phyloP scores from a whole-genome alignment of 2,888 invertebrate species.

The Cybosia mesomella region DNA sequence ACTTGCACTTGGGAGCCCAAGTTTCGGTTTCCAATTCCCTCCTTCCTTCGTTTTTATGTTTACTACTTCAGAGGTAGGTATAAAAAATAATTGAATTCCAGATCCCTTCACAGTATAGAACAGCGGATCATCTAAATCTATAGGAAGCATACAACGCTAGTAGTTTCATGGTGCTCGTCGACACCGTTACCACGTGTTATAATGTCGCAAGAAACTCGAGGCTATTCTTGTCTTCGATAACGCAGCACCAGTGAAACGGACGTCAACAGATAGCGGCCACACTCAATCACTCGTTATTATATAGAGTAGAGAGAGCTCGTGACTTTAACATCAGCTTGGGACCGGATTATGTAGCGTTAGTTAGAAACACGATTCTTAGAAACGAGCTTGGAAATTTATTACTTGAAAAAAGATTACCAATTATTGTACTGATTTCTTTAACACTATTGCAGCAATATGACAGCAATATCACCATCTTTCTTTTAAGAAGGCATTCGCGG shows the following conservation, averaged over 20 bases:
- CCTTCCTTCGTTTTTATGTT: no score
- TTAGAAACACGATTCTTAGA: slow-evolving; percentile 22
- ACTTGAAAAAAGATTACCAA: neutral
- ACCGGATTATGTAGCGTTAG: slow-evolving; percentile 22
- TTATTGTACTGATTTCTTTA: neutral
- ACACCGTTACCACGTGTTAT: neutral
- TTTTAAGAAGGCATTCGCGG: neutral
- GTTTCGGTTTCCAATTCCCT: no score
- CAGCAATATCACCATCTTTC: neutral
- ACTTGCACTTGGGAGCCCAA: no score
- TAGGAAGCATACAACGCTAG: neutral
- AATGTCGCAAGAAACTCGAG: slow-evolving; percentile 24
- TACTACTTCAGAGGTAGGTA: neutral
- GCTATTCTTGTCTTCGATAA: slow-evolving; percentile 36
- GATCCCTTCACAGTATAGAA: no score
- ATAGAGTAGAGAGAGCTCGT: slow-evolving; percentile 39
- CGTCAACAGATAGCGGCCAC: slow-evolving; percentile 31
- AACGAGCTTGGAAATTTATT: neutral
- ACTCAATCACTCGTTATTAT: slow-evolving; percentile 48
- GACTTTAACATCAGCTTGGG: slow-evolving; percentile 35
- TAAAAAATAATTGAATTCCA: no score
- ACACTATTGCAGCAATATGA: neutral
- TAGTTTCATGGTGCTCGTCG: neutral
- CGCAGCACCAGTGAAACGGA: slow-evolving; percentile 22
- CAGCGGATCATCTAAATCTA: neutral